Conservation (phyloP, 37 sponge, comb jelly and placozoan species). For the Ianthella basta region DNA sequence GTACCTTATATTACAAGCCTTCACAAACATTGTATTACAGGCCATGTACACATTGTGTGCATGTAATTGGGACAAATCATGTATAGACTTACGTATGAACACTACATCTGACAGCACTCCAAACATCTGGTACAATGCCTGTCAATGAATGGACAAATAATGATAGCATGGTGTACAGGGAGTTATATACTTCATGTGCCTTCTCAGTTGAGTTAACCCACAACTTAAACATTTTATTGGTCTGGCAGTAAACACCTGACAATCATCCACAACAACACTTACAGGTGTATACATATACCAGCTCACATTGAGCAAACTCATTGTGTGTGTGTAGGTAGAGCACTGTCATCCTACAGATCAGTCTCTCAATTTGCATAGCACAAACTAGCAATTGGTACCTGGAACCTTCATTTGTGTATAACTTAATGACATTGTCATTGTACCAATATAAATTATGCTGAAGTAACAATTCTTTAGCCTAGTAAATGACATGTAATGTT, state of each 20-base stretch:
- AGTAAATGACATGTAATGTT: not conserved
- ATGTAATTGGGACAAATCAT: not conserved
- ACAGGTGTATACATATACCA: not conserved
- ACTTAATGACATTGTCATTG: not conserved
- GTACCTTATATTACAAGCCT: no score
- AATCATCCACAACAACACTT: not conserved
- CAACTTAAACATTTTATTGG: no score
- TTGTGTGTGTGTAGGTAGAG: no score
- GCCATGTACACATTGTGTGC: not conserved
- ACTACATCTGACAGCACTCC: conserved; percentile 80
- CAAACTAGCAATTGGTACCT: no score
- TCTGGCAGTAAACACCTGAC: not conserved
- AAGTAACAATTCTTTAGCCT: not conserved
- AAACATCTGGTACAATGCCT: conserved; percentile 96
- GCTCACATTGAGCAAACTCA: not conserved
- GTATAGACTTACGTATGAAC: conserved; percentile 62
- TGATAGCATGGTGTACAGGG: no score
- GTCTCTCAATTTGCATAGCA: no score
- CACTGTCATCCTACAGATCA: no score
- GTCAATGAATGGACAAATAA: not conserved
- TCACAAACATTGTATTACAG: not conserved
- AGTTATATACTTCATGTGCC: no score
- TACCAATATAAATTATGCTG: not conserved
- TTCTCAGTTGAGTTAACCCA: no score
- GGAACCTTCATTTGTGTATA: no score